Evolutionary conservation across 2,113 vertebrate species (phyloP), one percentile per base, ranked within the genome.

Genomic region (Benitochromis conjunctus): DNA sequence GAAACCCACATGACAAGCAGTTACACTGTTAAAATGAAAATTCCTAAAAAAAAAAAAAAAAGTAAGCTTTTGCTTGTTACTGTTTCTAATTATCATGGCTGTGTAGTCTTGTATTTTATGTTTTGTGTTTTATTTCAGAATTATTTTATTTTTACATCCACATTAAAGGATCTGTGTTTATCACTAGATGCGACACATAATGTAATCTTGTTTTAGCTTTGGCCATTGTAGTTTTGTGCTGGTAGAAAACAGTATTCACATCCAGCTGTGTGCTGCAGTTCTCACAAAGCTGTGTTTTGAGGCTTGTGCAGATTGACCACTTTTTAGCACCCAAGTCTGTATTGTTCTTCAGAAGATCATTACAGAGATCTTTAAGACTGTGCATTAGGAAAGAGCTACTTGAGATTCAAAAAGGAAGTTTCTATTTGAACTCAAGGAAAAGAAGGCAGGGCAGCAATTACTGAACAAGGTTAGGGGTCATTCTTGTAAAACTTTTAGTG

Each of bases 321-420:
- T 55, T 88, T 69, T 89, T 82, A 79, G 58, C 86, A 57, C 69
- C 77, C 80, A n/a, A 82, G 76, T 38, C 55, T 34, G 55, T 21
- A 91, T 92, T 93, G 81, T 93, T 60, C 87, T 81, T 31, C 24
- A 21, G 24, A 81, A 48, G 78, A 80, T 74, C 76, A 89, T 79
- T 76, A 51, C 62, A 90, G 74, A 86, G 85, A 36, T 90, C 83
- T 79, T 88, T 66, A 86, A 77, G 29, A 57, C 85, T 79, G 77
- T 85, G 43, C 24, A 81, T 81, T 7, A 31, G 69, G 51, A 83
- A 81, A 83, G 86, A 64, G 81, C 83, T 88, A 88, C 92, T 94
- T 87, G 31, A 94, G 86, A 34, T 26, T 88, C 53, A 78, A 80
- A 58, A 88, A 60, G 80, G 62, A 83, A 38, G 38, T 91, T 84